phyloP scores from a whole-genome alignment of 1,140 invertebrate genomes.

The Asbolus verrucosus region DNA sequence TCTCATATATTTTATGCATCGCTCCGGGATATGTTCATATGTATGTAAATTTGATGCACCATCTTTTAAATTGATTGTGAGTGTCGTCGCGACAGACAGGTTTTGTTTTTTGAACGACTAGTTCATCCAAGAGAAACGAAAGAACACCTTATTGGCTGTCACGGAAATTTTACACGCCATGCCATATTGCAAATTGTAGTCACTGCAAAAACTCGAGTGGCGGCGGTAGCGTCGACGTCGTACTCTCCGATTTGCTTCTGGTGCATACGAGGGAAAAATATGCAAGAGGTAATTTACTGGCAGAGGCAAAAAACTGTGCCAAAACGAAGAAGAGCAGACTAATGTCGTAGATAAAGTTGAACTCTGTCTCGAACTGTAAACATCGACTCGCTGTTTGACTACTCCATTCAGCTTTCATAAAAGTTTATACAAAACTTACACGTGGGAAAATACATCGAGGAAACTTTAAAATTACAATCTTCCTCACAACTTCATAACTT shows the following conservation, averaged over 20 bases:
- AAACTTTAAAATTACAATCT: slow-evolving; percentile 41
- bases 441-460: slow-evolving; percentile 31
- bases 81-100: slow-evolving; percentile 49
- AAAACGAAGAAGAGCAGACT: too few species aligned
- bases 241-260: neutral
- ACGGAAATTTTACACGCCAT: slow-evolving; percentile 38
- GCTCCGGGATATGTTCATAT: slow-evolving; percentile 50
- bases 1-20: slow-evolving; percentile 45
- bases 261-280: slow-evolving; percentile 9
- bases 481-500: slow-evolving; percentile 31
- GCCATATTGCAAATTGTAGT: slow-evolving; percentile 20
- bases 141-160: slow-evolving; percentile 33
- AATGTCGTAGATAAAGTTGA: slow-evolving; percentile 4
- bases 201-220: slow-evolving; percentile 8
- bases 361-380: neutral
- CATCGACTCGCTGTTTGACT: slow-evolving; percentile 29
- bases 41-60: slow-evolving; percentile 55
- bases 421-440: slow-evolving; percentile 39
- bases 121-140: slow-evolving; percentile 7
- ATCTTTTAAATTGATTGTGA: slow-evolving; percentile 56
- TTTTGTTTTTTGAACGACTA: slow-evolving; percentile 45
- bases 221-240: neutral
- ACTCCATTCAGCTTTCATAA: slow-evolving; percentile 24
- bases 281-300: neutral
- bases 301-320: too few species aligned